Evolutionary conservation across 2,797 vertebrate genomes (phyloP), one percentile per base, ranked within the genome.

Genomic region (Astyanax mexicanus): DNA sequence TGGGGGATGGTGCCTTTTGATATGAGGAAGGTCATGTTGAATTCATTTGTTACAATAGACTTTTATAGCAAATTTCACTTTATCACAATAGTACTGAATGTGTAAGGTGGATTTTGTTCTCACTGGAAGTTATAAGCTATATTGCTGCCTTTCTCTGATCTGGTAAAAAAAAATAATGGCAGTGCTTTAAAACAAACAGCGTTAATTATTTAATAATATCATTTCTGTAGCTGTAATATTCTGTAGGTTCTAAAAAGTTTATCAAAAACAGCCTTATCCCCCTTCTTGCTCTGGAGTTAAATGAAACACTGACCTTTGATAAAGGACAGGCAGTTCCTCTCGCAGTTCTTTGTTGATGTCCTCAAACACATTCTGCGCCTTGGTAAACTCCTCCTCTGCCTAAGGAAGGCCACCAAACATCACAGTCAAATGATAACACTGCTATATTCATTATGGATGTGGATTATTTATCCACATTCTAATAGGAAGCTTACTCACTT

Each of bases 371-470:
- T 85, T 96, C 87, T 98, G 97, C 74, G 95, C 92, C 90, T 95
- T 96, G 78, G 94, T 96, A 90, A 98, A 98, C 87, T 99, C 97
- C 77, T 99, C 98, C 84, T 98, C 96, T 70, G 97, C 97, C 98
- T 99, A 91, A 69, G 91, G 42, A 51, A 19, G 61, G 73, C 27
- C 38, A 47, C 6, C 37, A 77, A 2, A 10, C 38, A 19, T 64
- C 21, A 45, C 3, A 55, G 6, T 23, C 35, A 29, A 9, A 10
- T 35, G 40, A 57, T 38, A 40, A 32, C 4, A 32, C 2, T 27
- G 12, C 10, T 19, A 42, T 3, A 27, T 25, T 29, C 42, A 27
- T 27, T 0, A 29, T 15, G 27, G 1, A 0, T 1, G 54, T n/a
- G 54, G 9, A 13, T 1, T 25, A 51, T 19, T 35, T 4, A 60